Evolutionary conservation across 2,797 vertebrate genomes (phyloP), one percentile per base, ranked within the genome.

Genomic region (Menidia menidia): DNA sequence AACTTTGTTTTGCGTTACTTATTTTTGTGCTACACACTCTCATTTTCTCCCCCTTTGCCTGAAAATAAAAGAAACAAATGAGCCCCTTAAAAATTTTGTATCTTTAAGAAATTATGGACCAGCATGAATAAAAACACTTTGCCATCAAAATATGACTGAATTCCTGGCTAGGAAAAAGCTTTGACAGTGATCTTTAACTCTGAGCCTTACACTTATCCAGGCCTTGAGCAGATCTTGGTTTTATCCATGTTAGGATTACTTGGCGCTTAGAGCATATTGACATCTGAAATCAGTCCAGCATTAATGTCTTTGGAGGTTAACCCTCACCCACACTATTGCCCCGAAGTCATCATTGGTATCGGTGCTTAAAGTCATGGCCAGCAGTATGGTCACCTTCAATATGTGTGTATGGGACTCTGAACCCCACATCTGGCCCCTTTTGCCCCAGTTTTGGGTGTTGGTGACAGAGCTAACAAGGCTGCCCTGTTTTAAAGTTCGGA

Each of bases 101-200:
- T 4, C 48, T 30, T 10, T 25, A 52, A 31, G 2, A 52, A 25
- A 5, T 19, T n/a, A 48, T 19, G 9, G 18, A 48, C 6, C 47
- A 18, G 47, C 47, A 10, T 9, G 18, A 19, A 10, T 19, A 50
- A 50, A 6, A 18, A 50, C 11, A 12, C 9, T 4, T 50, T 50
- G 5, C 18, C 8, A 18, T 18, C 39, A 65, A 48, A 63, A 74
- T 83, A 81, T 73, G 7, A 43, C 60, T 30, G 14, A 73, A 80
- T 74, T 55, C 55, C 15, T 47, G 13, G 48, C 44, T 48, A 5
- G 63, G 30, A 71, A 66, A 67, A 62, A 69, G 58, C 70, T 72
- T 75, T 73, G 70, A 55, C 63, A 50, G 57, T 71, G 53, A 43
- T 76, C 33, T 59, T 15, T 18, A 16, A 18, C 19, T 45, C 19